Evolutionary conservation across 2,888 invertebrate genomes (phyloP).

Genomic region (Petrolisthes cinctipes): DNA sequence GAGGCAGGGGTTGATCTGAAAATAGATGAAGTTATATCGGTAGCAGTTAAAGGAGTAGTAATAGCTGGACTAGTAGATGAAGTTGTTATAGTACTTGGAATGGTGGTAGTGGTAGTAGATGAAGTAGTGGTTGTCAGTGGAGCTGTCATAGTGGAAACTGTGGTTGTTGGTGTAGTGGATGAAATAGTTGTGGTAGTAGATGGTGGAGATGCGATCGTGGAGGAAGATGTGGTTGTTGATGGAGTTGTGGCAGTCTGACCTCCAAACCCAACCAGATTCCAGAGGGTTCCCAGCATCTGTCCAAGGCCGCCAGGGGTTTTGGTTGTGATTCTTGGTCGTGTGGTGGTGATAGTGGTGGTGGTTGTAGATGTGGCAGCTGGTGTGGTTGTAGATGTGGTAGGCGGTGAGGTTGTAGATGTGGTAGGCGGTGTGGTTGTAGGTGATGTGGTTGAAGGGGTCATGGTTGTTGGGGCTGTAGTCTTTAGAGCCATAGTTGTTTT

Average conservation of each 20-base stretch:
- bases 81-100: background rate
- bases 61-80: background rate
- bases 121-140: background rate
- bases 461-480: background rate
- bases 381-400: slow-evolving; percentile 3
- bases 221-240: background rate
- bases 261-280: background rate
- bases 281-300: background rate
- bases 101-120: slow-evolving; percentile 12
- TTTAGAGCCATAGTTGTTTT: background rate
- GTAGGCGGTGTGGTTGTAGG: background rate
- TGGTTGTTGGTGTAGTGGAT: slow-evolving; percentile 4
- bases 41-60: background rate
- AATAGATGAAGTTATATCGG: background rate
- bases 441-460: background rate
- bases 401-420: background rate
- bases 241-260: background rate
- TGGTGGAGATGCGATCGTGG: background rate
- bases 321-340: background rate
- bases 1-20: no score
- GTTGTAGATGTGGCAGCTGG: background rate
- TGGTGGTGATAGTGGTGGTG: background rate
- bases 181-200: slow-evolving; percentile 10
- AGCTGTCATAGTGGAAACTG: background rate
- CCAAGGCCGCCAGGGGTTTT: background rate